Conservation (phyloP, 2,113 vertebrate genomes). For the Siphamia tubifer region DNA sequence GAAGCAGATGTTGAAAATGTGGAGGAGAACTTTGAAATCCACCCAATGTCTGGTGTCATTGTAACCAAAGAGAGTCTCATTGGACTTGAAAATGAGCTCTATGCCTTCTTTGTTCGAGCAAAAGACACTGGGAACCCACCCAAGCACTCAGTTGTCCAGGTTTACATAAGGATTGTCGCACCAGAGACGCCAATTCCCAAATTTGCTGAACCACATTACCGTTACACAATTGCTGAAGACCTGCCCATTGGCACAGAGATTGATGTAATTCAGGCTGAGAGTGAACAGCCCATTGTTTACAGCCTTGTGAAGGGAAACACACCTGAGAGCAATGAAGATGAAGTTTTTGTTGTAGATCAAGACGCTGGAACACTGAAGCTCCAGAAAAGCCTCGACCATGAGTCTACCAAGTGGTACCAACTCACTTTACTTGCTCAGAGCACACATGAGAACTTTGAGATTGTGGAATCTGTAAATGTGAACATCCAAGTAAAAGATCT, state of each 20-base stretch:
- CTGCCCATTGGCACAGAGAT: constrained; percentile 90
- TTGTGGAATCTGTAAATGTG: constrained; percentile 85
- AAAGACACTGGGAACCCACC: constrained; percentile 87
- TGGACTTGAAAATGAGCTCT: constrained; percentile 92
- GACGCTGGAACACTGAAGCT: constrained; percentile 90
- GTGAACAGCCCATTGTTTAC: constrained; percentile 82
- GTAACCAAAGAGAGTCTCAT: constrained; percentile 95
- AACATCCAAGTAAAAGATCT: constrained; percentile 93
- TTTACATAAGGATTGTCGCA: constrained; percentile 88
- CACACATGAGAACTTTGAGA: constrained; percentile 77
- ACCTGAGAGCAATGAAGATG: constrained; percentile 90
- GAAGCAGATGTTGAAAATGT: constrained; percentile 90
- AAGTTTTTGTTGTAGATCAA: constrained; percentile 89
- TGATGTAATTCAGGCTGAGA: constrained; percentile 86
- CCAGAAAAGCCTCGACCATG: constrained; percentile 92
- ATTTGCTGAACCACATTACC: constrained; percentile 92
- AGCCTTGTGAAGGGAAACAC: constrained; percentile 88
- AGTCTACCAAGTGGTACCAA: constrained; percentile 95
- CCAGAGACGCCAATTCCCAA: constrained; percentile 86
- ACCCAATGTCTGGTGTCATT: constrained; percentile 86
- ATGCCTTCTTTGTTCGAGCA: constrained; percentile 91
- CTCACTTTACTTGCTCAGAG: constrained; percentile 85
- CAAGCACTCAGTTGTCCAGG: constrained; percentile 87
- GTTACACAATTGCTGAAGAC: constrained; percentile 88
- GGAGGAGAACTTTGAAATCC: constrained; percentile 93